Evolutionary conservation across 2,797 vertebrate genomes (phyloP), one percentile per base, ranked within the genome.

Genomic region (Gymnoscopelus microlampas): DNA sequence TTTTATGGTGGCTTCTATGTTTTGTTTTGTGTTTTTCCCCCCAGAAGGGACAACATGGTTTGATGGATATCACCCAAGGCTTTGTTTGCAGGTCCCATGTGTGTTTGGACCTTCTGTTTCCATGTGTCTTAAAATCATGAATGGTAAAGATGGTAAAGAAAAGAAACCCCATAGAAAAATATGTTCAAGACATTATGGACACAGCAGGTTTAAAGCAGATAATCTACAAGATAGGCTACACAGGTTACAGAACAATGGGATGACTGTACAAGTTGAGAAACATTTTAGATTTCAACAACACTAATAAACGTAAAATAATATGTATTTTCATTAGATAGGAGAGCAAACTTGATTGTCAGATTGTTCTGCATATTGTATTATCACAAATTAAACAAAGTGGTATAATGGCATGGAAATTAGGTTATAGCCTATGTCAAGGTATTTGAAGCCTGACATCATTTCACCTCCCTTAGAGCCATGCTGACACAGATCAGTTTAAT

Each of bases 401-500:
- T 61, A 14, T 47, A 73, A n/a, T 26, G 10, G 19, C 12, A 35
- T 13, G 57, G 26, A 59, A 44, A 15, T 49, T 9, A 60, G 12
- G 60, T 65, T 56, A 70, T 49, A 49, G 48, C 39, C 7, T 44
- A 10, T 44, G 29, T 76, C 63, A 11, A 49, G 48, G 55, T 71
- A 32, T 53, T 49, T 57, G 60, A 54, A 66, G 26, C 23, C 59
- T n/a, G 29, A 57, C 66, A 65, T 66, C 56, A 70, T 63, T 49
- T 74, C 53, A 73, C 32, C 44, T 19, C 65, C 39, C 62, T 67
- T 63, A 78, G 78, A 74, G 65, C 47, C 63, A 53, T 54, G 53
- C 72, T 85, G 76, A 77, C 81, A 84, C 56, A 71, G 63, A 79
- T 81, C 70, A 69, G 49, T 64, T 70, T 85, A 85, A 85, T 70